Base-by-base conservation (phyloP, 2,113 vertebrate genomes). In the Tychaedon coryphoeus region DNA sequence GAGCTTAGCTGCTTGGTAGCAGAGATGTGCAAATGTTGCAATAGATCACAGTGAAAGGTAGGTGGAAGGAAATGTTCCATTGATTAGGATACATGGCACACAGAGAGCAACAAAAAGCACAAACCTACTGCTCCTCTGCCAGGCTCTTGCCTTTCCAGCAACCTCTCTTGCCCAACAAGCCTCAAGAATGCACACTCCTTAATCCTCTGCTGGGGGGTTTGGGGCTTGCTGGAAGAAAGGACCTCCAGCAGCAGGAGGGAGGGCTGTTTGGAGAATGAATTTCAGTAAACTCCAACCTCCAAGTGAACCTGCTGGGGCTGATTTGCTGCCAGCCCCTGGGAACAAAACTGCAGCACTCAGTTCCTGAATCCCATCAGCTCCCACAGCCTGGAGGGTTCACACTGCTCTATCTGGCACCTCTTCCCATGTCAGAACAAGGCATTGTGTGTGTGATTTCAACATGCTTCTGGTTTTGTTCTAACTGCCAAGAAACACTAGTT, bases 401-500 rank as follows among this genome's bases (percentile, higher is more conserved):
- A 60, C 64, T 91, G 75, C 93, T 88, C 88, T 71, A 75, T 86
- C 96, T 97, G 96, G 95, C 95, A 95, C 84, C 81, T 96, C 93
- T 96, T 96, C 88, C 96, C 86, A 29, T 95, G 95, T 96, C 96
- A 96, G 95, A 97, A 97, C 96, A 98, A 97, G 96, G 95, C 90
- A 40, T 94, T 96, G 93, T 97, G 96, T 96, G 93, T 91, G 92
- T 4, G 76, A 95, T 98, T 98, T 98, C 97, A 95, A 97, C 98
- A 98, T 72, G 96, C 94, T 96, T 94, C 97, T 97, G 96, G 96
- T 88, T 86, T 95, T 85, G 95, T 94, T 94, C 82, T 77, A 33
- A 84, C 94, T 98, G 97, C 98, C 97, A 98, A 97, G 97, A 97
- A 97, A 97, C 96, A 96, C 90, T 96, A 96, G 96, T 97, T 97